These are phyloP conservation scores for Spisula subtruncata DNA, from an alignment of 2,888 invertebrate genomes.

Conservation along the genomic window DNA sequence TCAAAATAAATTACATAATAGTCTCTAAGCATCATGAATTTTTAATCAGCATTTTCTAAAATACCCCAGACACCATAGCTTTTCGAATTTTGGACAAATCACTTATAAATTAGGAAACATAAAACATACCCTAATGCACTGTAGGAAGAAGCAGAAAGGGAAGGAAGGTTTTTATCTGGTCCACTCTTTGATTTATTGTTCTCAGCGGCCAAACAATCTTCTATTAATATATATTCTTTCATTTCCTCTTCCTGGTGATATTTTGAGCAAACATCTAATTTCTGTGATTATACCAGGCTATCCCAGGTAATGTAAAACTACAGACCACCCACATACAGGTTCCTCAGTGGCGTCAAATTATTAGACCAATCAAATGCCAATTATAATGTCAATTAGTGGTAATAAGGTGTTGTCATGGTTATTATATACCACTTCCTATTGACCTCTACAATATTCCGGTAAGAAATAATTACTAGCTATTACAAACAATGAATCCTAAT, in stretches of 20 bases:
- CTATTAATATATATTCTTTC: not conserved
- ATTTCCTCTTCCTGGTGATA: not conserved
- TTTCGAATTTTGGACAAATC: too few relatives aligned
- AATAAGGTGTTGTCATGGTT: conserved; percentile 21
- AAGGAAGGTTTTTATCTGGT: too few relatives aligned
- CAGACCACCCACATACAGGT: not conserved
- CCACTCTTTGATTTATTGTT: too few relatives aligned
- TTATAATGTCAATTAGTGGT: not conserved
- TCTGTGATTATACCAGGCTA: not conserved
- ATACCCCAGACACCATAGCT: too few relatives aligned
- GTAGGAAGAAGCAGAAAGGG: too few relatives aligned
- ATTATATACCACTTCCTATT: conserved; percentile 14
- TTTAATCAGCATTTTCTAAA: too few relatives aligned
- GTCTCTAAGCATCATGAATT: too few relatives aligned
- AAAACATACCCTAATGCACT: too few relatives aligned
- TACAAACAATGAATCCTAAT: conserved; percentile 2
- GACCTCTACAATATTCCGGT: not conserved
- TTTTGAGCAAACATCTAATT: not conserved
- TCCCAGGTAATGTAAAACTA: not conserved
- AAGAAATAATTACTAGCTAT: not conserved
- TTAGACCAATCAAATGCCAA: not conserved
- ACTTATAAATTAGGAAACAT: too few relatives aligned
- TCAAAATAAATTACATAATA: too few relatives aligned
- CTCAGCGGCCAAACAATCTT: too few relatives aligned
- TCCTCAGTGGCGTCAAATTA: too few relatives aligned